phyloP scores from a whole-genome alignment of 2,113 vertebrate genomes.

The Mystacornis crossleyi region DNA sequence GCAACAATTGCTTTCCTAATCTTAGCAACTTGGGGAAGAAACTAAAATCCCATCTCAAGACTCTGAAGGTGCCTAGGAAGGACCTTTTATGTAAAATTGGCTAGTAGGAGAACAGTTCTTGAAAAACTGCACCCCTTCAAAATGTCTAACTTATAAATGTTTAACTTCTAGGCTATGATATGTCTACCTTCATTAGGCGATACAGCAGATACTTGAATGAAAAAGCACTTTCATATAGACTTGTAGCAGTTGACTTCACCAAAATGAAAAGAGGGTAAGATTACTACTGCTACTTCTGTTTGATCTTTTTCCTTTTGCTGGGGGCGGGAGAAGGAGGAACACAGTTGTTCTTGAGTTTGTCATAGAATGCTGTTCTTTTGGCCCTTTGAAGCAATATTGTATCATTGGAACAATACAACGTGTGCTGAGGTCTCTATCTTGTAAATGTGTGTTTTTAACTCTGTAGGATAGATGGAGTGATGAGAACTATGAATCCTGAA shows the following conservation, averaged over 20 bases:
- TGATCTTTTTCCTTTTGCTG: not conserved
- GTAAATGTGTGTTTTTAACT: not conserved
- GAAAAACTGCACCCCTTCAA: not conserved
- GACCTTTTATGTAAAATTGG: not conserved
- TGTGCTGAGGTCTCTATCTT: not conserved
- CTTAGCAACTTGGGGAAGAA: not conserved
- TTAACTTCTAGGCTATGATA: constrained; percentile 86
- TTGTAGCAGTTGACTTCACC: constrained; percentile 93
- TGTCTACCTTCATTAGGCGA: constrained; percentile 94
- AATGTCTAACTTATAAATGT: not conserved
- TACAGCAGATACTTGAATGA: constrained; percentile 97
- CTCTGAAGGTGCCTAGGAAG: not conserved
- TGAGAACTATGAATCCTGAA: constrained; percentile 93
- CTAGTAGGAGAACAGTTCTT: not conserved
- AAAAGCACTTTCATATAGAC: constrained; percentile 93
- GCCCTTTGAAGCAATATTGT: not conserved
- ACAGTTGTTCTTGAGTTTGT: not conserved
- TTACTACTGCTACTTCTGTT: not conserved
- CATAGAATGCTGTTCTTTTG: not conserved
- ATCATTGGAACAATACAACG: not conserved
- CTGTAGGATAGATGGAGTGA: constrained; percentile 86
- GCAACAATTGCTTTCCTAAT: not conserved
- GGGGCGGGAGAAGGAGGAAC: too few relatives aligned
- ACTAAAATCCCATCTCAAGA: not conserved
- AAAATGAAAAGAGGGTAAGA: constrained; percentile 95